Evolutionary conservation across 1,140 invertebrate species (phyloP), one percentile per base, ranked within the genome.

Genomic region (Frieseomelitta varia): DNA sequence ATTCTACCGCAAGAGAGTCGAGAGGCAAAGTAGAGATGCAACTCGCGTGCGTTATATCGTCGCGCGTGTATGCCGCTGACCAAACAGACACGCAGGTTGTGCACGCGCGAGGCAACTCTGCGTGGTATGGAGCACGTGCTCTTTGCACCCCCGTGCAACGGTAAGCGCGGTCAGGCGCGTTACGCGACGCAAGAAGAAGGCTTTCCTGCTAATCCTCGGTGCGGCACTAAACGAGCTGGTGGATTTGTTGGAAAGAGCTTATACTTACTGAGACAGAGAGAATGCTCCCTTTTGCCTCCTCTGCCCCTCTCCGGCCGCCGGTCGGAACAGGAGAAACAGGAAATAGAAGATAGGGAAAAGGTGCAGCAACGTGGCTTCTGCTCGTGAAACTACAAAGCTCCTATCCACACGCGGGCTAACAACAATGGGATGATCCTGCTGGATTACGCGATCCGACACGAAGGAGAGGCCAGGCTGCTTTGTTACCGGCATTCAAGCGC

Each of bases 201-300:
- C 93, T 94, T 94, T 91, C 89, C 88, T 77, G 88, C 90, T 94
- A 94, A 94, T 94, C 93, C 93, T 88, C 67, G 82, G 86, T 85
- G 91, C 92, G 91, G 91, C 86, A 92, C 91, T 94, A 94, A 95
- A 95, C 93, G 94, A 94, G 94, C 91, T 93, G 93, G 93, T 94
- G 94, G 94, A 94, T 94, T 95, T 95, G 94, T 94, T 92, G 92
- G 90, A 94, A 94, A 94, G 92, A 94, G 94, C 94, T 95, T 94
- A 90, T 90, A 93, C 90, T 91, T 91, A 88, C 90, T 56, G 81
- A 87, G 80, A 83, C 75, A 85, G 84, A 87, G 76, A 67, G 82
- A 84, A 84, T 47, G 73, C 81, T 65, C 73, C 56, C 21, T 53
- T 24, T 24, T 24, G 3, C 58, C 21, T 24, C 55, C 58, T 61